These are phyloP conservation scores for Notothenia coriiceps DNA, from an alignment of 2,113 vertebrate genomes.

Conservation along the genomic window DNA sequence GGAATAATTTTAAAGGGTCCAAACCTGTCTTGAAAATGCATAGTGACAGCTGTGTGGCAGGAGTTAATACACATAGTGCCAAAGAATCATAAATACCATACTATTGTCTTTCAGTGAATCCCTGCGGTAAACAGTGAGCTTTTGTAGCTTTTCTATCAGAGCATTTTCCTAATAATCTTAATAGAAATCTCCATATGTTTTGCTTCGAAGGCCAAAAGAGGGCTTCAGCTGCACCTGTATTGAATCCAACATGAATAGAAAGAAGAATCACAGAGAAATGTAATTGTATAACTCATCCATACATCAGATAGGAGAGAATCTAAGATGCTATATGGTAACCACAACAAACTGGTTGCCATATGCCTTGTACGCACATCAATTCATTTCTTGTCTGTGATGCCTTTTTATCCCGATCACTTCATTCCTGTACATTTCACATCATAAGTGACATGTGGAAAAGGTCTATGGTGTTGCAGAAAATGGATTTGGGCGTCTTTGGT, in stretches of 20 bases:
- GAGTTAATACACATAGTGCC: background rate
- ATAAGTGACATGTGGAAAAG: constrained; percentile 35
- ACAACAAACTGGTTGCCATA: background rate
- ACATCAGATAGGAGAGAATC: background rate
- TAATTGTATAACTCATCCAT: constrained; percentile 7
- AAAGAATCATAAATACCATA: constrained; percentile 15
- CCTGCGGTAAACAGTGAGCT: constrained; percentile 28
- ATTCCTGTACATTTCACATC: constrained; percentile 40
- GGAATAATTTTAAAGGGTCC: constrained; percentile 14
- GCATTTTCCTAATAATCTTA: constrained; percentile 58
- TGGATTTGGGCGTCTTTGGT: constrained; percentile 46
- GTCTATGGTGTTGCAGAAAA: constrained; percentile 53
- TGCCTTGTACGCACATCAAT: background rate
- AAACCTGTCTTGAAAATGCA: constrained; percentile 17
- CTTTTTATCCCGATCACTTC: constrained; percentile 35
- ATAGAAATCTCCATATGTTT: constrained; percentile 62
- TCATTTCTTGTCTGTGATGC: constrained; percentile 23
- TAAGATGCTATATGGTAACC: background rate
- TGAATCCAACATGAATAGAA: constrained; percentile 9
- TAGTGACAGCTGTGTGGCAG: background rate
- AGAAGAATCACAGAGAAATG: constrained; percentile 26
- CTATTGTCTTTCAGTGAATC: constrained; percentile 44
- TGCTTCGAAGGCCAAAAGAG: constrained; percentile 12
- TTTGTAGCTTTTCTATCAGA: constrained; percentile 22
- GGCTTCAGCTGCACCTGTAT: constrained; percentile 33